Base-by-base conservation (phyloP, 2,888 invertebrate genomes). In the Glaucopsyche alexis region DNA sequence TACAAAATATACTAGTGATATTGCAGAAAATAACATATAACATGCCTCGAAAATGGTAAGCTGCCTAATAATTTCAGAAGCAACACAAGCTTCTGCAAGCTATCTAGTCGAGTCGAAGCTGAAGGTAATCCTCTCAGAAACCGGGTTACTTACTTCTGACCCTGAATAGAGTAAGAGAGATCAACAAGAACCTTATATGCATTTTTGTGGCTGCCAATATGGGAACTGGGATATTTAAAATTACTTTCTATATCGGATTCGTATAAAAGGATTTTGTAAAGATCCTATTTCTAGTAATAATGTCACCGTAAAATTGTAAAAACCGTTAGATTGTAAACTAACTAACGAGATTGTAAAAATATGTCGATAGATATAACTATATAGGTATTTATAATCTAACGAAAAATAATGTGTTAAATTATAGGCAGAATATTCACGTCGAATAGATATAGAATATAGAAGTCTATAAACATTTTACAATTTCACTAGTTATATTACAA, bases 31-130 rank as follows among this genome's bases (percentile, higher is more conserved):
- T 81, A 81, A 16, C n/a, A 14, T 14, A 82, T 81, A 81, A 16
- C n/a, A 14, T 14, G 49, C 7, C 6, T 52, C 29, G 5, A 84
- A 81, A 79, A 80, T 78, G 72, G 75, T 83, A 60, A 29, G 60
- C 84, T 82, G 80, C 78, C 81, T 80, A 81, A 83, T 82, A 85
- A 85, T 85, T 83, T 83, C 79, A 80, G 81, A 82, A 82, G 82
- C 82, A 85, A 86, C 82, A 84, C 84, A 84, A 84, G 82, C 80
- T 79, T 45, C 40, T 82, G 81, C 76, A 76, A 75, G 76, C 75
- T 77, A 77, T 78, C 78, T 74, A 75, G 75, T 75, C 73, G 75
- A 77, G 75, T 77, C 77, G 74, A 77, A 78, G 75, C 75, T 75
- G 72, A 73, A 75, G 77, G 78, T 80, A 81, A 80, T 81, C 80